Conservation (phyloP, 2,113 vertebrate species). For the Amphiprion ocellaris region DNA sequence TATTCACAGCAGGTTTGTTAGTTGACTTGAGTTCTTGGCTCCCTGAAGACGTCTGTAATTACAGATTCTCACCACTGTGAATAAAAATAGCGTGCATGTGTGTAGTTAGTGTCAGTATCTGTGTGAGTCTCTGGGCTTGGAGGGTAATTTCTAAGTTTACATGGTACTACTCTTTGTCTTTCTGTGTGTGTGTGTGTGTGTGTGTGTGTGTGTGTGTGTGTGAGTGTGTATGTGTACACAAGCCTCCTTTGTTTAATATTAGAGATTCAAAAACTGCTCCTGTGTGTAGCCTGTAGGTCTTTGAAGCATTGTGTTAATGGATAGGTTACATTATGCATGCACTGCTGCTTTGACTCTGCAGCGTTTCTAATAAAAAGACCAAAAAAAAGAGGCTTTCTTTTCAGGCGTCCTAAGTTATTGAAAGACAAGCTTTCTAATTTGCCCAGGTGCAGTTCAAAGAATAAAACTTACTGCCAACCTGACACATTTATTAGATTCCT, state of each 20-base stretch:
- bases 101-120: constrained; percentile 5
- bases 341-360: constrained; percentile 20
- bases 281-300: constrained; percentile 29
- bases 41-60: constrained; percentile 47
- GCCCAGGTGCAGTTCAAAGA: constrained; percentile 40
- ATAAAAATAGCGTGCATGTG: constrained; percentile 20
- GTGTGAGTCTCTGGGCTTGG: not conserved
- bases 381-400: constrained; percentile 31
- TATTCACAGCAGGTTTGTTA: constrained; percentile 40
- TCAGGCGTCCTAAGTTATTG: constrained; percentile 4
- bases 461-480: constrained; percentile 2
- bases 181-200: not conserved
- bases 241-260: constrained; percentile 25
- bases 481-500: constrained; percentile 44
- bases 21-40: constrained; percentile 39
- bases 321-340: constrained; percentile 58
- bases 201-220: not conserved
- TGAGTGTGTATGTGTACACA: not conserved
- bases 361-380: constrained; percentile 20
- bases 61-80: constrained; percentile 27
- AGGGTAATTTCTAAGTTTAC: constrained; percentile 7
- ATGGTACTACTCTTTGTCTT: not conserved
- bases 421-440: constrained; percentile 45
- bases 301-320: constrained; percentile 55
- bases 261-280: constrained; percentile 31